Evolutionary conservation across 2,888 invertebrate species (phyloP), one percentile per base, ranked within the genome.

Genomic region (Nemapogon koenigi): DNA sequence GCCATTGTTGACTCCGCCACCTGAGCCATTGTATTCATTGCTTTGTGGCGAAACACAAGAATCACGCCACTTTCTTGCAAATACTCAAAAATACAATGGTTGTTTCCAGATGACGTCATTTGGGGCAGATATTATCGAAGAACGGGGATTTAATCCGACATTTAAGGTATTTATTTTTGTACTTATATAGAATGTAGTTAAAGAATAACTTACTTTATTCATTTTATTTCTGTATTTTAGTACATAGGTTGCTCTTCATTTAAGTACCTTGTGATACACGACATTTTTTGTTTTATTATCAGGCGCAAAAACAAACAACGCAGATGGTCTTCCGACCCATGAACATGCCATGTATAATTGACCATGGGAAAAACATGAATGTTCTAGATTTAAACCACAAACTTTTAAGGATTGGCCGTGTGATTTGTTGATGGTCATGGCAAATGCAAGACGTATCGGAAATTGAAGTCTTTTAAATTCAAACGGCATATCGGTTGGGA

Each of bases 101-200:
- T 55, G 53, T 49, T 59, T 55, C 42, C 53, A 55, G 48, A 57
- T 57, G 49, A 54, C 52, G 3, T 56, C 51, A 51, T 56, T 60
- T 53, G 55, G 53, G 37, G 52, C 49, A 39, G 43, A 51, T 2
- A 50, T 52, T 50, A 48, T 50, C 35, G 46, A 52, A 50, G 49
- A 52, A 49, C 44, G 22, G 6, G 44, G 46, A 46, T 52, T 44
- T 43, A 53, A 50, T 50, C 52, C 51, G 41, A 52, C 45, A 46
- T 51, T 49, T 19, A 44, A 46, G 44, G 45, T 47, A 40, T 27
- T 37, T 40, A 32, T 16, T 43, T 36, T 19, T 17, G 18, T 28
- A 19, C 32, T 4, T 14, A 36, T 8, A 37, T 30, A 31, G 18
- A 13, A 22, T 7, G 17, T 32, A 16, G 32, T 35, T 33, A 41